Evolutionary conservation across 2,888 invertebrate species (phyloP), one percentile per base, ranked within the genome.

Genomic region (Chrysina gloriosa): DNA sequence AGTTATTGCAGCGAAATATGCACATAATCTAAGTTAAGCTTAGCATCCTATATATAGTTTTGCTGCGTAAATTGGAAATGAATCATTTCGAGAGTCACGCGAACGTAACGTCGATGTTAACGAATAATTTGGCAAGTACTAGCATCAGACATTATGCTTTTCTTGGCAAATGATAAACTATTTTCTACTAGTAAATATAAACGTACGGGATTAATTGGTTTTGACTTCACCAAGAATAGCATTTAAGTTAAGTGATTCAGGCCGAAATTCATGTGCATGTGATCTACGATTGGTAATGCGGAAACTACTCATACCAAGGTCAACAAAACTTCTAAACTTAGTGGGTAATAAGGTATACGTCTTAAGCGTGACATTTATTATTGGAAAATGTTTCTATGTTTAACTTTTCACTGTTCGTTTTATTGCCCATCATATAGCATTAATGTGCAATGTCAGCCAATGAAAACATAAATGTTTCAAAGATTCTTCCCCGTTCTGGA

Each of bases 161-260:
- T 61, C 58, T 42, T 42, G 58, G 58, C 58, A 27, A 42, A 27
- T 61, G 42, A 42, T 61, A 14, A 42, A 25, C 7, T 61, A 61
- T 61, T 61, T 42, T n/a, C 39, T 61, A 42, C 42, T 61, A 61
- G 58, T 61, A 61, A 61, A 61, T 42, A 61, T 61, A 14, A 61
- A 61, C 58, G 42, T 61, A 61, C 25, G 29, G 14, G 9, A 23
- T 21, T 61, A 25, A 56, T 61, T 29, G 58, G n/a, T 42, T 61
- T 27, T 27, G 27, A 21, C 29, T 27, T 25, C 16, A 27, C 27
- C 42, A 25, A 61, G 25, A 61, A 61, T 61, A 39, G 25, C 25
- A 7, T 11, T n/a, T 25, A 16, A 42, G 19, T 42, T n/a, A 27
- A 16, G 16, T 61, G 58, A 61, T 61, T 61, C 58, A 45, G 27